phyloP scores from a whole-genome alignment of 35 echinoderm and acorn worm species.

The Strongylocentrotus purpuratus region DNA sequence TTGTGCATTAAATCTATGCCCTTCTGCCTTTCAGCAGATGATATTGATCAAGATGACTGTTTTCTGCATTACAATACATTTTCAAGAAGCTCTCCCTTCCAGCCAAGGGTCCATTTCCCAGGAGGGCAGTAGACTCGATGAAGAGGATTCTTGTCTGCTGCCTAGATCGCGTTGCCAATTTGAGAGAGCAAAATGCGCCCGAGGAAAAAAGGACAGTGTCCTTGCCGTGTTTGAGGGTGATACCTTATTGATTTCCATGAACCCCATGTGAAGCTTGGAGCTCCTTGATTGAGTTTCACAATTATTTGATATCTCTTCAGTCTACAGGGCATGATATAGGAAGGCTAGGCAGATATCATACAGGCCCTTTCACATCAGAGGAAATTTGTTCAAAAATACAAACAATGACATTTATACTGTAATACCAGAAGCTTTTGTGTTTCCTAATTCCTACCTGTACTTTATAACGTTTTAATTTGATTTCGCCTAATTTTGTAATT shows the following conservation, averaged over 20 bases:
- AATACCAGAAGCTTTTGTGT: no score
- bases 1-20: no score
- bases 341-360: background rate
- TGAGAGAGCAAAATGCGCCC: background rate
- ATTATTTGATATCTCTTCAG: constrained; percentile 6
- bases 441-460: no score
- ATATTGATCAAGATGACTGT: background rate
- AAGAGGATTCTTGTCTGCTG: background rate
- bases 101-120: background rate
- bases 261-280: constrained; percentile 1
- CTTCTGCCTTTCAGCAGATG: no score
- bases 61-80: background rate
- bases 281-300: background rate
- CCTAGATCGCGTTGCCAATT: background rate
- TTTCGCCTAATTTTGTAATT: no score
- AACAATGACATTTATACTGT: no score
- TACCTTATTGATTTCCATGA: background rate
- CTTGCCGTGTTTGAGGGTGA: background rate
- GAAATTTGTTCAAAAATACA: background rate
- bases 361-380: background rate
- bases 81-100: background rate
- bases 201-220: background rate
- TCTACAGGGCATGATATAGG: background rate
- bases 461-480: no score
- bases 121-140: background rate